A percentile compares a stretch with the other conserved stretches of the same genome.
These are phyloP conservation scores for Microcebus lehilahytsara DNA, from an alignment of 2,113 vertebrate species.

Conservation along the genomic window DNA sequence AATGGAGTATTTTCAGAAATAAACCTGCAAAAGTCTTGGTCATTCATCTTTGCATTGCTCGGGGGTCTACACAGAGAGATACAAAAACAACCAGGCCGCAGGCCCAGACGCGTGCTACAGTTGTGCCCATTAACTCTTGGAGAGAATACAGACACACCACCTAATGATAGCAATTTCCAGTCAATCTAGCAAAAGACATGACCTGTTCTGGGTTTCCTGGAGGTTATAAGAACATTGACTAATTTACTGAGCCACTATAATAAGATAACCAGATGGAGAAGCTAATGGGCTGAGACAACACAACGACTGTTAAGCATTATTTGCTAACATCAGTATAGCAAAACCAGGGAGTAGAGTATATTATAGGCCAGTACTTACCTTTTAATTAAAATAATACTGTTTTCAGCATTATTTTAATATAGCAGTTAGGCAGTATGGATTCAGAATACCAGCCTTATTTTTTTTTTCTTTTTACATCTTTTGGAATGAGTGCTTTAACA, in stretches of 20 bases:
- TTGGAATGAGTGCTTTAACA: neutral
- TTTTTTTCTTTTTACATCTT: neutral
- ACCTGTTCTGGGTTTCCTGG: constrained; percentile 69
- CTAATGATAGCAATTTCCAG: constrained; percentile 75
- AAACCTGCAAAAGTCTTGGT: constrained; percentile 21
- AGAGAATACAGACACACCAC: constrained; percentile 55
- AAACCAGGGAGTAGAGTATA: neutral
- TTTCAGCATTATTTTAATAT: constrained; percentile 70
- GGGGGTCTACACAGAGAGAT: constrained; percentile 12
- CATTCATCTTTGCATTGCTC: constrained; percentile 50
- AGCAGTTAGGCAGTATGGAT: neutral
- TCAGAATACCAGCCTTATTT: neutral
- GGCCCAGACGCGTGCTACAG: constrained; percentile 12
- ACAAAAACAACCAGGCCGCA: neutral
- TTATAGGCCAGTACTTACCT: constrained; percentile 49
- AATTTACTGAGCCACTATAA: constrained; percentile 74
- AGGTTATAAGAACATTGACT: constrained; percentile 72
- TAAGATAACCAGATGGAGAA: constrained; percentile 76
- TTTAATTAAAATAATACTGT: constrained; percentile 75
- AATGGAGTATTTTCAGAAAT: constrained; percentile 62
- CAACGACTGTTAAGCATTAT: constrained; percentile 69
- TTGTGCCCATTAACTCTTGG: constrained; percentile 67
- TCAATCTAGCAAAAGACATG: constrained; percentile 73
- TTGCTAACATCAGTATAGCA: constrained; percentile 39
- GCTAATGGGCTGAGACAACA: constrained; percentile 70